These are phyloP conservation scores for Mystacides longicornis DNA, from an alignment of 2,888 invertebrate genomes.

Conservation along the genomic window DNA sequence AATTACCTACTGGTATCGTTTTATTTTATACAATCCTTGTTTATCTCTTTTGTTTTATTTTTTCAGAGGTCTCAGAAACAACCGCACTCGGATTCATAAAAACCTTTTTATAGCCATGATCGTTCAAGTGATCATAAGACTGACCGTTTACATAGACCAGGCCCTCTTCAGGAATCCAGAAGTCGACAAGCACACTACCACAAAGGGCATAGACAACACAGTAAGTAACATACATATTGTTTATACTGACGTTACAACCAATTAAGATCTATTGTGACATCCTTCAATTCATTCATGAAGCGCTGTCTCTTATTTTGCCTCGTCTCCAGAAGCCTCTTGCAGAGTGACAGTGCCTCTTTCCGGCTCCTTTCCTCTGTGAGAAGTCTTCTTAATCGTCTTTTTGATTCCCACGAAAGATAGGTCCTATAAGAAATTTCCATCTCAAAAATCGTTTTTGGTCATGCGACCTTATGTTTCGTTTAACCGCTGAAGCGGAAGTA, in stretches of 20 bases:
- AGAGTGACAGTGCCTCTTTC: background rate
- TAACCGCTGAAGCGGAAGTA: too few relatives aligned
- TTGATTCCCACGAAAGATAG: too few relatives aligned
- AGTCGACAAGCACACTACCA: constrained; percentile 30
- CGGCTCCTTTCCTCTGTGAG: too few relatives aligned
- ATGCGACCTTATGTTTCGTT: too few relatives aligned
- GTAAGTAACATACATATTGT: too few relatives aligned
- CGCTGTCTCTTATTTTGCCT: background rate
- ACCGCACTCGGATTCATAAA: constrained; percentile 78
- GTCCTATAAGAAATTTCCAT: too few relatives aligned
- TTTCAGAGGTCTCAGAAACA: constrained; percentile 67
- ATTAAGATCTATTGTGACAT: background rate
- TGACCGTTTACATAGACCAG: constrained; percentile 71
- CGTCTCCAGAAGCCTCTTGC: background rate
- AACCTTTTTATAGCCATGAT: constrained; percentile 78
- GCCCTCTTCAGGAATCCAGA: constrained; percentile 42
- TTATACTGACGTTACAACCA: background rate
- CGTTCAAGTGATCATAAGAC: constrained; percentile 63
- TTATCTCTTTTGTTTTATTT: background rate
- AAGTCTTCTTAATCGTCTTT: too few relatives aligned
- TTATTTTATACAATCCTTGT: background rate
- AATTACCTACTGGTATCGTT: background rate
- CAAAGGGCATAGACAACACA: constrained; percentile 55
- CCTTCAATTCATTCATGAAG: background rate
- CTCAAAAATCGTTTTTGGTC: too few relatives aligned